Conservation (phyloP, 1,140 invertebrate genomes). For the Drosophila orosa region DNA sequence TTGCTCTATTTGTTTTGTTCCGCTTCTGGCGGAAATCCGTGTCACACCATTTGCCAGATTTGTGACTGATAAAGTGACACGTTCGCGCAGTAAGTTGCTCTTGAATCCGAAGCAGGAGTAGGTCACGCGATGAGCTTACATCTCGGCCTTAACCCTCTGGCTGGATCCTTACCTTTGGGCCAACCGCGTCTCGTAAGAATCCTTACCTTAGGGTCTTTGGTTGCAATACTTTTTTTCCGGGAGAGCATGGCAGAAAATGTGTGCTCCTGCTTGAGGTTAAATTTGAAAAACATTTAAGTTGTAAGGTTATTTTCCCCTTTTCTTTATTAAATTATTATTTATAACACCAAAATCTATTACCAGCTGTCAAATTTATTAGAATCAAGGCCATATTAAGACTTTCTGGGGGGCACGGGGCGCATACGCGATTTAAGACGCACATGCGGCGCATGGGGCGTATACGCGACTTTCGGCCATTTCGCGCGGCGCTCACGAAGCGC, state of each 20-base stretch:
- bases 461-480: slow-evolving; percentile 43
- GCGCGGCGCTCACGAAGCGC: slow-evolving; percentile 56
- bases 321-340: neutral
- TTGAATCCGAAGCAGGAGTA: slow-evolving; percentile 30
- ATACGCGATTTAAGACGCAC: slow-evolving; percentile 46
- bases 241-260: neutral
- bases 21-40: slow-evolving; percentile 48
- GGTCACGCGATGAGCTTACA: slow-evolving; percentile 60
- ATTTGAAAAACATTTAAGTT: neutral
- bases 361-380: neutral
- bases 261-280: neutral
- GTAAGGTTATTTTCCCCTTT: neutral
- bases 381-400: neutral
- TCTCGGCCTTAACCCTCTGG: slow-evolving; percentile 26
- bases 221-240: neutral
- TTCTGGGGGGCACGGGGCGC: slow-evolving; percentile 16
- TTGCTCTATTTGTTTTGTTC: slow-evolving; percentile 42
- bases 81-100: slow-evolving; percentile 27
- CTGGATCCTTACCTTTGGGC: neutral
- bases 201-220: neutral
- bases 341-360: neutral
- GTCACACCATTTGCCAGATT: slow-evolving; percentile 69
- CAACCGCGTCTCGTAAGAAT: too few relatives aligned
- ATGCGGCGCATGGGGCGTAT: slow-evolving; percentile 45
- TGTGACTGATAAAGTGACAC: slow-evolving; percentile 52